A percentile compares a stretch with the other conserved stretches of the same genome.
These are phyloP conservation scores for Stenotaenia linearis DNA, from an alignment of 2,888 invertebrate species.

Conservation along the genomic window DNA sequence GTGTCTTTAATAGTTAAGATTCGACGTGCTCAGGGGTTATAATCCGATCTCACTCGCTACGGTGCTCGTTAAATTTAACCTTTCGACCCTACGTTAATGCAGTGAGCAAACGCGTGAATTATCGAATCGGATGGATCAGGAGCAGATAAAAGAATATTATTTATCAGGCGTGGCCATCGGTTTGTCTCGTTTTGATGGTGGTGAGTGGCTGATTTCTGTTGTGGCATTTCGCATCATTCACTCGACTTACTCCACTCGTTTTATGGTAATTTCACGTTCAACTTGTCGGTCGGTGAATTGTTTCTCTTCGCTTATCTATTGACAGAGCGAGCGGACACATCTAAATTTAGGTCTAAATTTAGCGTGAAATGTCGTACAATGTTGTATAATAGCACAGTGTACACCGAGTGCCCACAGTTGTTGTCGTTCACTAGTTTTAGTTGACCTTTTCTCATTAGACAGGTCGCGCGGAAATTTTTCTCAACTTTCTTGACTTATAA, in stretches of 20 bases:
- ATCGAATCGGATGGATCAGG: constrained; percentile 3
- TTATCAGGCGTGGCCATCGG: constrained; percentile 23
- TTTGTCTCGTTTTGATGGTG: constrained; percentile 8
- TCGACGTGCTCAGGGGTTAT: constrained; percentile 12
- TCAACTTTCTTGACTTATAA: neutral
- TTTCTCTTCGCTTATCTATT: constrained; percentile 12
- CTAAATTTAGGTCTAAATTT: constrained; percentile 16
- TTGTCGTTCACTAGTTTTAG: neutral
- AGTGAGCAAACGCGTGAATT: neutral
- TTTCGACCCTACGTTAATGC: neutral
- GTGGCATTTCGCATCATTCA: constrained; percentile 8
- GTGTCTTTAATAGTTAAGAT: constrained; percentile 14
- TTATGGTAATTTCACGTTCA: constrained; percentile 24
- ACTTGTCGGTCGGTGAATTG: constrained; percentile 21
- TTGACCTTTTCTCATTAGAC: neutral
- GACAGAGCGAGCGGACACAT: constrained; percentile 14
- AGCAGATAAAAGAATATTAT: constrained; percentile 8
- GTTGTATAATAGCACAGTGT: constrained; percentile 10
- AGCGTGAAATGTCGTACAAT: neutral
- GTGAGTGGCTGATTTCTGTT: constrained; percentile 12
- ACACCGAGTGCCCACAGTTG: neutral
- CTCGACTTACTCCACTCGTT: neutral
- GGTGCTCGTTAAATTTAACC: constrained; percentile 20
- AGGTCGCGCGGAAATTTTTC: neutral
- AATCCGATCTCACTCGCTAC: neutral